Conservation (phyloP, 2,888 invertebrate species). For the Sarcophaga carnaria region DNA sequence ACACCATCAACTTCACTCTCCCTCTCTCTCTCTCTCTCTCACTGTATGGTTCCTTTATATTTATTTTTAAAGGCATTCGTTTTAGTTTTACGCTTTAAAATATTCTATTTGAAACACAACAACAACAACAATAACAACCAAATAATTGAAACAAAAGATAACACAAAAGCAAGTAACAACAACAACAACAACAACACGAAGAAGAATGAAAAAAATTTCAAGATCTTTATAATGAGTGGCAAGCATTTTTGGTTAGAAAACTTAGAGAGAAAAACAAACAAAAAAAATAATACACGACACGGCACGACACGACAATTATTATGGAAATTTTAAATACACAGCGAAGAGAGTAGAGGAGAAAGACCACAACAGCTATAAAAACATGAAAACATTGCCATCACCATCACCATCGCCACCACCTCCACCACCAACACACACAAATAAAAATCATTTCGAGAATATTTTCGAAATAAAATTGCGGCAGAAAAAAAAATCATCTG, state of each 20-base stretch:
- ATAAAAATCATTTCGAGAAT: neutral
- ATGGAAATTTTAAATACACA: neutral
- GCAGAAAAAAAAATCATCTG: neutral
- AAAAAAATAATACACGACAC: neutral
- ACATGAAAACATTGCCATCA: neutral
- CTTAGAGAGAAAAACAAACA: neutral
- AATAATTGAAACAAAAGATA: no score
- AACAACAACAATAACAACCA: no score
- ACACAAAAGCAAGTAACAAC: no score
- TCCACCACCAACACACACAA: neutral
- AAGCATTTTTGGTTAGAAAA: neutral
- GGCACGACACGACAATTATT: neutral
- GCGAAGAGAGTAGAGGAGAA: neutral
- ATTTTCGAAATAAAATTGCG: no score
- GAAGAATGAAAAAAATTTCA: no score
- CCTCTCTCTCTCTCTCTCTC: neutral
- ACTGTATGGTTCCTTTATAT: no score
- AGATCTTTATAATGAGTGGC: neutral
- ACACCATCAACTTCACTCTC: neutral
- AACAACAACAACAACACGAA: no score
- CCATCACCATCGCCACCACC: no score
- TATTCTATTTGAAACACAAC: no score
- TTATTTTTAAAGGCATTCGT: no score
- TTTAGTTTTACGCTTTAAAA: no score
- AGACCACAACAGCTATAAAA: neutral